Evolutionary conservation across 2,797 vertebrate species (phyloP), one percentile per base, ranked within the genome.

Genomic region (Distichodus sexfasciatus): DNA sequence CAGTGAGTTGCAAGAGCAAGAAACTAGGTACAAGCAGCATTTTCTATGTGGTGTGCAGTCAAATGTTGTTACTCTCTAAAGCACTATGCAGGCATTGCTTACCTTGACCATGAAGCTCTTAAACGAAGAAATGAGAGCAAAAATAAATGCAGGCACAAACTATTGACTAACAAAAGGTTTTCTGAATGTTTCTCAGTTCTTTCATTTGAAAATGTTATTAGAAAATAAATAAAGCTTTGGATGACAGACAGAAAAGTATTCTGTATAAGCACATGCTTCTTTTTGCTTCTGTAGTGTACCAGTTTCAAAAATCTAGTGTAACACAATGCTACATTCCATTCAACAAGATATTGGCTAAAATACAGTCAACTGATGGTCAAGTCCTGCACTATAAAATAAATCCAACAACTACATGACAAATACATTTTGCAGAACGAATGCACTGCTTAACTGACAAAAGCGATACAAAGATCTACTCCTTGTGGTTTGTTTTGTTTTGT

Each of bases 71-170:
- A n/a, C 2, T 28, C 6, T 3, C 31, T 6, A 53, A 19, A 8
- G n/a, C 29, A 53, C 5, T 8, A 33, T 10, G 4, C 15, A 1
- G 17, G n/a, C 4, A 55, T 31, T 55, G 29, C 53, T 59, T 59
- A 59, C 55, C 55, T 59, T 26, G 12, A 28, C 55, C 11, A 23
- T 26, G 36, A 19, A 58, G 55, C 36, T 59, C 55, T 59, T 59
- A 59, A 58, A 40, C 17, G 35, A 21, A 40, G 7, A 58, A 58
- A 28, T 23, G 29, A 38, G 40, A 36, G 40, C 11, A 28, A 41
- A 21, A 29, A 40, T n/a, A 43, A 14, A 33, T 35, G 24, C 46
- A 36, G 9, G 15, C 10, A 15, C 11, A 36, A n/a, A n/a, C 2
- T 3, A 33, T 23, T 3, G 19, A 6, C 10, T 21, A 19, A 21